Base-by-base conservation (phyloP, 1,140 invertebrate genomes). In the Ceratosolen solmsi region DNA sequence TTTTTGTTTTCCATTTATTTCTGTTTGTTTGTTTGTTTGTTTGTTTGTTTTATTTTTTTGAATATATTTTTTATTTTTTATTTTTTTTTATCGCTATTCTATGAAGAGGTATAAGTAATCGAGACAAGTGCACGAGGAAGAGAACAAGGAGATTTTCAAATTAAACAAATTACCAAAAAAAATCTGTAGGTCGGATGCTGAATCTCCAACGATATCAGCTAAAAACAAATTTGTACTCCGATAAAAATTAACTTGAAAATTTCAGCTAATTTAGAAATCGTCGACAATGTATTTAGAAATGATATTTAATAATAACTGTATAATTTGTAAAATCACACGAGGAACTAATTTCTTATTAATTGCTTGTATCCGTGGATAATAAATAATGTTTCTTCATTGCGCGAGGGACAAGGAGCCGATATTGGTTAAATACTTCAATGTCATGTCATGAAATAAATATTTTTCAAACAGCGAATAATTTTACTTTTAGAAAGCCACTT, bases 111-210 rank as follows among this genome's bases (percentile, higher is more conserved):
- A 38, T 33, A 68, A 68, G 30, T 38, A 68, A n/a, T 4, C 33
- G 36, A 68, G 63, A 68, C 20, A 68, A 68, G 33, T 11, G 38
- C 63, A n/a, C 20, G n/a, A 68, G 63, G 36, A 68, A 68, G 33
- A 9, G 38, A 33, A n/a, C 20, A 38, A 68, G 63, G 36, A 36
- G 63, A 38, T 38, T n/a, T 20, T 68, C 63, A 38, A 68, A 20
- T 11, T 20, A 68, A 68, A 68, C 63, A 38, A 68, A 68, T 20
- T 33, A 38, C 63, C n/a, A 33, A 68, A 68, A 68, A 38, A 38
- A 33, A 33, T 68, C 33, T 17, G n/a, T 38, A 38, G 33, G 22
- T 68, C 15, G n/a, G 36, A 38, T 22, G 63, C 38, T 38, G 20
- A 68, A 38, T 9, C 33, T 8, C 22, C 63, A 20, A 68, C 38